These are phyloP conservation scores for Hirudinaria manillensis DNA, from an alignment of 2,888 invertebrate genomes.

Conservation along the genomic window DNA sequence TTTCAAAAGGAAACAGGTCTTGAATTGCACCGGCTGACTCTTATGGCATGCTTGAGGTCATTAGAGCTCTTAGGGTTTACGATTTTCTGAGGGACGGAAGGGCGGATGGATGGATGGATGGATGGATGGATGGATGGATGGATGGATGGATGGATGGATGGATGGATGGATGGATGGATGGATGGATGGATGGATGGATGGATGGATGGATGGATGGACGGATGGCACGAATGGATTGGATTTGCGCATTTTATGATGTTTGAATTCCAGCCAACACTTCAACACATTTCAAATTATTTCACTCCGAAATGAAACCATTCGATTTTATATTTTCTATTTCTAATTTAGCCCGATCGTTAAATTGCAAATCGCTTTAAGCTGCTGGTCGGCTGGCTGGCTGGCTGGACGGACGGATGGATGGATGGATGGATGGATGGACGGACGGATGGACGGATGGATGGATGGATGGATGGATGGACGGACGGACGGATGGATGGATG, in stretches of 20 bases:
- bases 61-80: not conserved
- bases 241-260: too few species aligned
- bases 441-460: not conserved
- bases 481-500: not conserved
- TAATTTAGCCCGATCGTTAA: too few species aligned
- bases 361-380: too few species aligned
- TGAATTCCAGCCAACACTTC: too few species aligned
- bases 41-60: too few species aligned
- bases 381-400: not conserved
- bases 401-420: not conserved
- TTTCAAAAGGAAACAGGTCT: too few species aligned
- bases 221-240: not conserved
- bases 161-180: not conserved
- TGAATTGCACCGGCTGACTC: too few species aligned
- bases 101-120: not conserved
- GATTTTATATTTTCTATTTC: too few species aligned
- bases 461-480: not conserved
- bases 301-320: too few species aligned
- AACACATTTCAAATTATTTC: too few species aligned
- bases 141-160: not conserved
- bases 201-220: not conserved
- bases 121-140: not conserved
- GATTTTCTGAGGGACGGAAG: not conserved
- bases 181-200: slow-evolving; percentile 1
- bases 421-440: slow-evolving; percentile 1